Evolutionary conservation across 2,888 invertebrate genomes (phyloP).

Genomic region (Caenorhabditis sp.): DNA sequence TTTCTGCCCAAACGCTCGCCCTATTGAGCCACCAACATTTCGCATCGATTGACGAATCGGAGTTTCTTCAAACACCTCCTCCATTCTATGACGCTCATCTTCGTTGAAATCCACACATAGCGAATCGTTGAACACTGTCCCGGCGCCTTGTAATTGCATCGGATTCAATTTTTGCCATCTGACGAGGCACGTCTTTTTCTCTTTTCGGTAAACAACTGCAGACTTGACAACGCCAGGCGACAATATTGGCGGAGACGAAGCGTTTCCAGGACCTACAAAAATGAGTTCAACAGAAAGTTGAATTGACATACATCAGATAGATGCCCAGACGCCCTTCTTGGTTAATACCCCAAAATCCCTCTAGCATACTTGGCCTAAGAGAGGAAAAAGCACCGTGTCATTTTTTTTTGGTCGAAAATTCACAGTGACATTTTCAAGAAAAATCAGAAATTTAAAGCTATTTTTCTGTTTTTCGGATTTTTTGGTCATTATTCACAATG

Average conservation of each 20-base stretch:
- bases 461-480: no score
- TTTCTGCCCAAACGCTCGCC: conserved; percentile 27
- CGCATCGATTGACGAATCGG: conserved; percentile 26
- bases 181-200: conserved; percentile 32
- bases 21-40: conserved; percentile 32
- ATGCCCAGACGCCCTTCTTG: no score
- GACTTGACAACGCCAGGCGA: conserved; percentile 37
- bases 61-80: conserved; percentile 37
- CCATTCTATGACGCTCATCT: conserved; percentile 33
- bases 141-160: conserved; percentile 23
- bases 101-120: conserved; percentile 41
- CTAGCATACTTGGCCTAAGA: no score
- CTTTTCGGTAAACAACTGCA: conserved; percentile 33
- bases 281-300: not conserved
- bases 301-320: no score
- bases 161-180: conserved; percentile 37
- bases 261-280: not conserved
- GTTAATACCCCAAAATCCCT: no score
- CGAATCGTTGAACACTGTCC: conserved; percentile 33
- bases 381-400: no score
- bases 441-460: no score
- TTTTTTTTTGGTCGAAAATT: no score
- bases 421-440: no score
- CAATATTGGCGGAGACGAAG: conserved; percentile 1
- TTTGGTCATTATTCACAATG: no score